Percentiles rank a stretch among this genome's conserved stretches.
phyloP scores from a whole-genome alignment of 2,888 invertebrate species.

The Drosophila ezoana region DNA sequence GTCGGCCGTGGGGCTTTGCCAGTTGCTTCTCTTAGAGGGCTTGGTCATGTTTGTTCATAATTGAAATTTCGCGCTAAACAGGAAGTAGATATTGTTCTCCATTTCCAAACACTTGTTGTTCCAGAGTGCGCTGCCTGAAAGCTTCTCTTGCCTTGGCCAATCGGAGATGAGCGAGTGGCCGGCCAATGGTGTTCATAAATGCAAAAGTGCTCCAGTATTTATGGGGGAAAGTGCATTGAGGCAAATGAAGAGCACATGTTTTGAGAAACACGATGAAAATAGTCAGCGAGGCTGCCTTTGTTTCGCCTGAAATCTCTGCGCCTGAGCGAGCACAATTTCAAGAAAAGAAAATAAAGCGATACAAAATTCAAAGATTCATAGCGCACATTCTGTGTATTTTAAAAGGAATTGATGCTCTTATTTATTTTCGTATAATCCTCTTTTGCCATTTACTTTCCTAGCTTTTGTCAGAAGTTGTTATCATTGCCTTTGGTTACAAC shows the following conservation, averaged over 20 bases:
- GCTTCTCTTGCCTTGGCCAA: slow-evolving; percentile 26
- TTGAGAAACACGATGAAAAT: slow-evolving; percentile 25
- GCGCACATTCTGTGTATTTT: slow-evolving; percentile 9
- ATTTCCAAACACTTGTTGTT: slow-evolving; percentile 66
- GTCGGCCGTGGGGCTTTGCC: not conserved
- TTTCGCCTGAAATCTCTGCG: slow-evolving; percentile 25
- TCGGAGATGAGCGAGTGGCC: not conserved
- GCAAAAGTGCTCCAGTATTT: slow-evolving; percentile 55
- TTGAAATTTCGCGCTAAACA: slow-evolving; percentile 81
- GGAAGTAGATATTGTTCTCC: slow-evolving; percentile 58
- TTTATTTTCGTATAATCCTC: slow-evolving; percentile 4
- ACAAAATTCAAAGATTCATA: not conserved
- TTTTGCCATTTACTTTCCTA: not conserved
- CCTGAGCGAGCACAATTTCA: slow-evolving; percentile 15
- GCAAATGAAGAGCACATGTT: slow-evolving; percentile 52
- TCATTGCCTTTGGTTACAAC: not conserved
- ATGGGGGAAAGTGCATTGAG: slow-evolving; percentile 45
- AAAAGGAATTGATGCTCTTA: slow-evolving; percentile 11
- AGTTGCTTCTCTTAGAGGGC: slow-evolving; percentile 5
- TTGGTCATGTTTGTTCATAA: slow-evolving; percentile 70
- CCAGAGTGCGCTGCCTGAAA: slow-evolving; percentile 37
- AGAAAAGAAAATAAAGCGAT: slow-evolving; percentile 3
- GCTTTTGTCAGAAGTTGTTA: not conserved
- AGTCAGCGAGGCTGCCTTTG: slow-evolving; percentile 21
- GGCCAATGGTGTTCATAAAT: slow-evolving; percentile 61